phyloP scores from a whole-genome alignment of 1,140 invertebrate genomes.

The Temnothorax nylanderi region DNA sequence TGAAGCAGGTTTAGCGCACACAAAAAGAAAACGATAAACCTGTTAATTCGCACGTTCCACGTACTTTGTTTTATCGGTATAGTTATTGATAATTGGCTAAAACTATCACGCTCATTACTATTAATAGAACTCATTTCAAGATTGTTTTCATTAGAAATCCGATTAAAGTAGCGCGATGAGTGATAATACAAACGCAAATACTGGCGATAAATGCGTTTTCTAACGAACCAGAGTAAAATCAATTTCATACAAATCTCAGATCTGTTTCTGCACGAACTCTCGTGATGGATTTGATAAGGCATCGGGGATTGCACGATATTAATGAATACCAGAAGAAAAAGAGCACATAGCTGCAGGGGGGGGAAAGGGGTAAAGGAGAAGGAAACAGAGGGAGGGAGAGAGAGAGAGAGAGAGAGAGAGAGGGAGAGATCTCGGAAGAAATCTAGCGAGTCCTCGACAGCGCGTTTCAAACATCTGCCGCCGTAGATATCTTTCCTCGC shows the following conservation, averaged over 20 bases:
- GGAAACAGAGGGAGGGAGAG: not conserved
- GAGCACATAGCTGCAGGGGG: not conserved
- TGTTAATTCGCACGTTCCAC: not conserved
- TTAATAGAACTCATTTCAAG: not conserved
- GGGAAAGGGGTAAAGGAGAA: conserved; percentile 1
- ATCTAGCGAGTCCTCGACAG: conserved; percentile 75
- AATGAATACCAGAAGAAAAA: conserved; percentile 34
- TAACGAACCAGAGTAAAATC: conserved; percentile 31
- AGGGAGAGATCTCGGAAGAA: conserved; percentile 66
- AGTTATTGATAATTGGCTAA: not conserved
- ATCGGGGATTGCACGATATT: conserved; percentile 22
- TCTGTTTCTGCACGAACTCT: not conserved
- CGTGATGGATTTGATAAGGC: conserved; percentile 34
- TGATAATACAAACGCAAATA: not conserved
- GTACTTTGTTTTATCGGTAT: not conserved
- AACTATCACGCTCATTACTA: not conserved
- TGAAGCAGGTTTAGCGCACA: not conserved
- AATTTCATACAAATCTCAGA: conserved; percentile 21
- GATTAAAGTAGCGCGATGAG: not conserved
- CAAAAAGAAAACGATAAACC: not conserved
- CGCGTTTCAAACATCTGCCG: conserved; percentile 79
- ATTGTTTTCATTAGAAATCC: conserved; percentile 14
- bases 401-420: not conserved
- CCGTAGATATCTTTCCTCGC: conserved; percentile 73
- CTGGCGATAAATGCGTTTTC: not conserved